These are phyloP conservation scores for Drosophila crucigera DNA, from an alignment of 2,888 invertebrate species.

Conservation along the genomic window DNA sequence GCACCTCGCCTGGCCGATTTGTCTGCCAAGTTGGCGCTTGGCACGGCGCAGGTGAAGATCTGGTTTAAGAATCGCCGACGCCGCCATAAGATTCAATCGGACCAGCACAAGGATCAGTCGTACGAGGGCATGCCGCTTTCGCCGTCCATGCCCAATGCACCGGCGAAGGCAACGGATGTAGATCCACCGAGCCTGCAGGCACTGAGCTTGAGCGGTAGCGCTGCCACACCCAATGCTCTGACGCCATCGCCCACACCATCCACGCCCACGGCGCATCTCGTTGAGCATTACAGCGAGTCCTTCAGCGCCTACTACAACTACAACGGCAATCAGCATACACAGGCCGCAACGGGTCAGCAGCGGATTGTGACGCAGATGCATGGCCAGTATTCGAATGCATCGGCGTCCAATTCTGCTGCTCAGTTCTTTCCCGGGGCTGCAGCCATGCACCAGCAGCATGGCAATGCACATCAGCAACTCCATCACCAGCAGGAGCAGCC, in stretches of 20 bases:
- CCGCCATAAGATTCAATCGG: conserved; percentile 75
- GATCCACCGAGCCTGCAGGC: conserved; percentile 71
- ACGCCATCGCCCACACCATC: conserved; percentile 73
- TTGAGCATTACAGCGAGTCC: conserved; percentile 66
- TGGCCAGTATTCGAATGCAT: conserved; percentile 42
- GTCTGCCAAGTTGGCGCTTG: conserved; percentile 71
- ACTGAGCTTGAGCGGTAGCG: conserved; percentile 55
- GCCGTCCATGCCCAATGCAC: conserved; percentile 51
- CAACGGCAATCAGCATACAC: conserved; percentile 51
- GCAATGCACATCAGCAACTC: conserved; percentile 44
- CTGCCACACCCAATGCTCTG: conserved; percentile 58
- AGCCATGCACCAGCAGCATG: conserved; percentile 50
- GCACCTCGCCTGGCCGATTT: conserved; percentile 71
- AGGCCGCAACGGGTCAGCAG: conserved; percentile 23
- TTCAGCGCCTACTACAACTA: conserved; percentile 72
- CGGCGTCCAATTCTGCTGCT: conserved; percentile 34
- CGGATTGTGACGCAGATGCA: conserved; percentile 47
- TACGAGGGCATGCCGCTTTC: conserved; percentile 73
- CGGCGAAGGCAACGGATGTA: conserved; percentile 43
- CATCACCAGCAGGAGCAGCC: conserved; percentile 52
- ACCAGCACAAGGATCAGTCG: conserved; percentile 69
- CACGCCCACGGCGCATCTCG: conserved; percentile 57
- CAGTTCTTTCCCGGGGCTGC: conserved; percentile 57
- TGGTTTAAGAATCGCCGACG: conserved; percentile 83
- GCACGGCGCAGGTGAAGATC: conserved; percentile 76